A percentile compares a stretch with the other conserved stretches of the same genome.
phyloP scores from a whole-genome alignment of 2,113 vertebrate genomes.

The Piaya cayana region DNA sequence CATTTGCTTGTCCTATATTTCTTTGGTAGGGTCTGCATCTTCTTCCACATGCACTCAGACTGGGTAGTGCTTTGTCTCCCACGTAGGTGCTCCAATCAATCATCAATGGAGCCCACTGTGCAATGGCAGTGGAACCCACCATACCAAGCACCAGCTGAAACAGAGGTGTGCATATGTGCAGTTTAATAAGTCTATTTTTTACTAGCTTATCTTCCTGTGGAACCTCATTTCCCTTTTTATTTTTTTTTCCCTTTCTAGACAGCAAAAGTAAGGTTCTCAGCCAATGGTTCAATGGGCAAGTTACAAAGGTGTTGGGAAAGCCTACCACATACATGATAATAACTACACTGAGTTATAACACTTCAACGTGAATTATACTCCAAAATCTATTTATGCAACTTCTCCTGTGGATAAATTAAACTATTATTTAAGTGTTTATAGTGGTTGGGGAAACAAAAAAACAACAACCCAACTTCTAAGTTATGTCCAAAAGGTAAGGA shows the following conservation, averaged over 20 bases:
- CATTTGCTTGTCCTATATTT: neutral
- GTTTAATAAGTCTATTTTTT: neutral
- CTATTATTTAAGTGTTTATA: neutral
- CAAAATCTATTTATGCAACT: neutral
- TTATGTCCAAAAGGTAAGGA: neutral
- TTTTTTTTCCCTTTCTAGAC: conserved; percentile 11
- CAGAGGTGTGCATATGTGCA: neutral
- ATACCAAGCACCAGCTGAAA: neutral
- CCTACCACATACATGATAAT: neutral
- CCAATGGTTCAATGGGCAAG: neutral
- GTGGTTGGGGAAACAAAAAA: rapidly evolving
- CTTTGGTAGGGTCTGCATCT: neutral
- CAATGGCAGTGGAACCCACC: neutral
- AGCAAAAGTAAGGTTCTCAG: neutral
- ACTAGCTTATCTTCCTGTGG: neutral
- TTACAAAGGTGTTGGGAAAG: neutral
- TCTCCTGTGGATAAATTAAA: neutral
- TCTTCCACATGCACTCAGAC: neutral
- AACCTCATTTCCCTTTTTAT: conserved; percentile 20
- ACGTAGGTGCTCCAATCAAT: neutral
- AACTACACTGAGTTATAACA: neutral
- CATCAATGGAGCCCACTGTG: neutral
- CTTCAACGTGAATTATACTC: neutral
- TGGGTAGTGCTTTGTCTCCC: neutral
- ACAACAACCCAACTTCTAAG: neutral